Evolutionary conservation across 2,888 invertebrate genomes (phyloP).

Genomic region (Boloria euphrosyne): DNA sequence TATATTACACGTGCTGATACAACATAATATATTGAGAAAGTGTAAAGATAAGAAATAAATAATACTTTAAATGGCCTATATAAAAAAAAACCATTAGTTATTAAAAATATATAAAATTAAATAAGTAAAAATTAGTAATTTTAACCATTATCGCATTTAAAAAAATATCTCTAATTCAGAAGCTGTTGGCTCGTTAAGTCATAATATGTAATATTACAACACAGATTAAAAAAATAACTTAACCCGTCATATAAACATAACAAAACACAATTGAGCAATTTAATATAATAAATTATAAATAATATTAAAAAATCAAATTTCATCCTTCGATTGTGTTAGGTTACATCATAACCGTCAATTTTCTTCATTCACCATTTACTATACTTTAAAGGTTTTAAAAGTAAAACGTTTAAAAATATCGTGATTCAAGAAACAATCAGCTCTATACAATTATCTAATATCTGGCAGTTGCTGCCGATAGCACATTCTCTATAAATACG

Average conservation of each 20-base stretch:
- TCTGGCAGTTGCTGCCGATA: slow-evolving; percentile 42
- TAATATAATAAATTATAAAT: too few relatives aligned
- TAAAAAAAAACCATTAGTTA: too few relatives aligned
- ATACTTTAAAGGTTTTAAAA: slow-evolving; percentile 12
- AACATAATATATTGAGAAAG: slow-evolving; percentile 5
- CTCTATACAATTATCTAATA: slow-evolving; percentile 57
- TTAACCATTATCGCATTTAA: too few relatives aligned
- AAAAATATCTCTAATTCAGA: too few relatives aligned
- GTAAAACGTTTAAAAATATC: slow-evolving; percentile 25
- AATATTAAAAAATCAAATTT: too few relatives aligned
- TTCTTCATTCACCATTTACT: background rate
- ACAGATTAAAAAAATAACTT: too few relatives aligned
- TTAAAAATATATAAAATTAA: too few relatives aligned
- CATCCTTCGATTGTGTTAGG: too few relatives aligned
- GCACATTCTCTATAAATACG: slow-evolving; percentile 71
- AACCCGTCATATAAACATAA: too few relatives aligned
- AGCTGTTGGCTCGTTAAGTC: too few relatives aligned
- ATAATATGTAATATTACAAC: too few relatives aligned
- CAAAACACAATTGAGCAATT: too few relatives aligned
- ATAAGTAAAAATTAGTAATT: background rate
- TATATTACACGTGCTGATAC: slow-evolving; percentile 9
- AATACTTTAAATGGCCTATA: background rate
- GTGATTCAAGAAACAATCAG: slow-evolving; percentile 41
- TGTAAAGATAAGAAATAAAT: background rate
- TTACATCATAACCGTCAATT: background rate